Evolutionary conservation across 2,888 invertebrate species (phyloP).

Genomic region (Hetaerina titia): DNA sequence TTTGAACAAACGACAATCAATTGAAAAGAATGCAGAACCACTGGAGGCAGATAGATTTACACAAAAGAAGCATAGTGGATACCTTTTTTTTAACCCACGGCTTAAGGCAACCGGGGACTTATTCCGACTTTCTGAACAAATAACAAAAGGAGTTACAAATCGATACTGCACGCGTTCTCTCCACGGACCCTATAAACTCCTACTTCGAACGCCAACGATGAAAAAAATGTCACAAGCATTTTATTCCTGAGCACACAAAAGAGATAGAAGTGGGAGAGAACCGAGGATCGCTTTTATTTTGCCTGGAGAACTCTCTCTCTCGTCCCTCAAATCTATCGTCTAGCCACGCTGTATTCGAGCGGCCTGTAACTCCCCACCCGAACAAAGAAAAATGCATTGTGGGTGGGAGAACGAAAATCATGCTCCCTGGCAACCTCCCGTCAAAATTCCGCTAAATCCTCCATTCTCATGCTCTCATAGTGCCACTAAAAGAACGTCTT

Average conservation of each 20-base stretch:
- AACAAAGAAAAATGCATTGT: not conserved
- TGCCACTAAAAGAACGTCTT: not conserved
- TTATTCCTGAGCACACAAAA: not conserved
- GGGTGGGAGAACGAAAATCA: not conserved
- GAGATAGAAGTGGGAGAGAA: not conserved
- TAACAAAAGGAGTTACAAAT: slow-evolving; percentile 1
- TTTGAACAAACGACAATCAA: not conserved
- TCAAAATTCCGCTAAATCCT: not conserved
- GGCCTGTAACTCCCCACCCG: not conserved
- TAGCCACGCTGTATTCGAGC: not conserved
- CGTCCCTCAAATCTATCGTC: not conserved
- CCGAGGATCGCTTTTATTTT: not conserved
- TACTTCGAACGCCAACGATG: not conserved
- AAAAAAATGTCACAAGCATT: not conserved
- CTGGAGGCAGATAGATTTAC: not conserved
- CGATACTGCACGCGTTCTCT: not conserved
- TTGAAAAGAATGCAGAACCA: not conserved
- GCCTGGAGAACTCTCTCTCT: not conserved
- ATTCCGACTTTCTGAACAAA: not conserved
- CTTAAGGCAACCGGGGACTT: not conserved
- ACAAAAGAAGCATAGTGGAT: not conserved
- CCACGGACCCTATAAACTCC: not conserved
- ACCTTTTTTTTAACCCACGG: not conserved
- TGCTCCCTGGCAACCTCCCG: not conserved
- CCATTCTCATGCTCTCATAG: not conserved